A percentile compares a stretch with the other conserved stretches of the same genome.
phyloP scores from a whole-genome alignment of 2,888 invertebrate species.

The Mesochorus sp. region DNA sequence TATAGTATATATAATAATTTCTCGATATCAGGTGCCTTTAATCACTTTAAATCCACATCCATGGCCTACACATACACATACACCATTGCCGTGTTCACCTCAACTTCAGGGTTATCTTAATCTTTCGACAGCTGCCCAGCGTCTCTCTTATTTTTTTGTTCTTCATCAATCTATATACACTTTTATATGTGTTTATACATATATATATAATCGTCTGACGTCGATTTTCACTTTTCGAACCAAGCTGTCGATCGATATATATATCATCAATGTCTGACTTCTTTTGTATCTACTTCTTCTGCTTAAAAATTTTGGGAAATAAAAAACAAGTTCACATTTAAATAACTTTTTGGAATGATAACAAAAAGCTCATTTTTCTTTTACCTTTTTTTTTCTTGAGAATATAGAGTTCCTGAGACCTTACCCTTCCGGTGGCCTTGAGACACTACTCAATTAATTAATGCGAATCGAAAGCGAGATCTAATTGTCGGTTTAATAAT shows the following conservation, averaged over 20 bases:
- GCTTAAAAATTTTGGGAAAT: background rate
- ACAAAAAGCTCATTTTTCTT: background rate
- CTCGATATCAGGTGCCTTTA: conserved; percentile 81
- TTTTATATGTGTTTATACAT: conserved; percentile 3
- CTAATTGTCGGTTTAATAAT: conserved; percentile 69
- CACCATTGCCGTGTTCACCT: conserved; percentile 77
- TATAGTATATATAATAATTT: conserved; percentile 81
- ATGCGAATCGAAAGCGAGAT: conserved; percentile 56
- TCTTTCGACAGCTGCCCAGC: conserved; percentile 82
- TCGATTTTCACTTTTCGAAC: conserved; percentile 54
- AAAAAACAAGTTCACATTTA: background rate
- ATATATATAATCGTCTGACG: conserved; percentile 47
- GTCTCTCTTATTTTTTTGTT: conserved; percentile 66
- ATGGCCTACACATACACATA: conserved; percentile 63
- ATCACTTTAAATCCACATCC: conserved; percentile 81
- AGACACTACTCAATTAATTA: conserved; percentile 61
- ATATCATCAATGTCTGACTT: conserved; percentile 24
- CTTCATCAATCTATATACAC: no score
- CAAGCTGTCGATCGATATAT: conserved; percentile 47
- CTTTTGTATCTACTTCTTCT: conserved; percentile 16
- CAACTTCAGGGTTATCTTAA: conserved; percentile 81
- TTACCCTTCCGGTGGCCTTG: conserved; percentile 64
- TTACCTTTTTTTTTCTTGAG: conserved; percentile 1
- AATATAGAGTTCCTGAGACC: conserved; percentile 35
- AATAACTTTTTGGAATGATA: background rate